These are phyloP conservation scores for Colaptes auratus DNA, from an alignment of 2,113 vertebrate species.

Conservation along the genomic window DNA sequence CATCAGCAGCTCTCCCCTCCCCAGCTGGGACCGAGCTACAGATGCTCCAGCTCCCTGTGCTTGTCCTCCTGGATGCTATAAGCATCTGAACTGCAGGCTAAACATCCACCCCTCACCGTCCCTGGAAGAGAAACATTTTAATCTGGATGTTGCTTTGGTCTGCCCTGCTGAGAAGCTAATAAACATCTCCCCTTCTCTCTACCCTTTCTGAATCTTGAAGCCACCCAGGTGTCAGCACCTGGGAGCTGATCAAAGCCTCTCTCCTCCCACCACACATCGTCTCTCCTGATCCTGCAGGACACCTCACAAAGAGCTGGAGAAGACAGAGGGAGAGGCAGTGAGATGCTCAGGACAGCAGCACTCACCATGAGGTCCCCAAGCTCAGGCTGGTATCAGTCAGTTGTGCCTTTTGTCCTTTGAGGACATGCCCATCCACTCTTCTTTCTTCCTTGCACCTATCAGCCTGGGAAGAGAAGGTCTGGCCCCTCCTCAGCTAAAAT, in stretches of 20 bases:
- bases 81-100: not conserved
- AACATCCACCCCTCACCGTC: not conserved
- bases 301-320: not conserved
- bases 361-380: not conserved
- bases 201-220: not conserved
- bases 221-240: not conserved
- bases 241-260: not conserved
- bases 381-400: not conserved
- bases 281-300: not conserved
- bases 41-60: not conserved
- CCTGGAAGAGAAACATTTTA: not conserved
- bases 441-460: not conserved
- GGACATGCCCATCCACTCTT: not conserved
- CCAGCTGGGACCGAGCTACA: not conserved
- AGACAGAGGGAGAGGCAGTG: not conserved
- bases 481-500: accelerated
- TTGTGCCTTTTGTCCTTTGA: not conserved
- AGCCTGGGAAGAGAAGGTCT: not conserved
- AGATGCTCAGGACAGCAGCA: not conserved
- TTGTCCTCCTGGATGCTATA: accelerated
- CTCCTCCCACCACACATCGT: not conserved
- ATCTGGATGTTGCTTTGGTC: not conserved
- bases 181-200: not conserved
- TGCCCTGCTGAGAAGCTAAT: not conserved
- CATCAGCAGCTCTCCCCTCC: not conserved